Base-by-base conservation (phyloP, 1,140 invertebrate species). In the Wasmannia auropunctata region DNA sequence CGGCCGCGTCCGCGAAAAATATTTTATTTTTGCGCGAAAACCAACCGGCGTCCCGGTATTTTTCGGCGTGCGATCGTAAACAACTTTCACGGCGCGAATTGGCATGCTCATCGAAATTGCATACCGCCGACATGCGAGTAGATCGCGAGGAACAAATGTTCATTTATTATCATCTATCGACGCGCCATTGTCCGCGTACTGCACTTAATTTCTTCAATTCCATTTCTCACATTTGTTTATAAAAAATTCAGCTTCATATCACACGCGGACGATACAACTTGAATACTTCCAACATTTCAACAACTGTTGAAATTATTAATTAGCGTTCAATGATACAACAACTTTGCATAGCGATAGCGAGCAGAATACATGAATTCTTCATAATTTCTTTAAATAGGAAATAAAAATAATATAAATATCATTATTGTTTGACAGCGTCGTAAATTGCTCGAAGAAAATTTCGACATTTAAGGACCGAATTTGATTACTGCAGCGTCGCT, bases 31-130 rank as follows among this genome's bases (percentile, higher is more conserved):
- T 76, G 62, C 19, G 58, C 84, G 77, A 84, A 86, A 43, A 69
- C 25, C 40, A 7, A 56, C 62, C 43, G 34, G 22, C 76, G 28
- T 54, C 51, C 84, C 58, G 56, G 25, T 87, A 81, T 90, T 90
- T 90, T 85, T 88, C 62, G 54, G 22, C 46, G 22, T 37, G 56
- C 8, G 56, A 60, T 87, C 88, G 88, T 89, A 90, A 89, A 90
- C 88, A 90, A 90, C 85, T 89, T 90, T 87, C 86, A 51, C 37
- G 54, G 88, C 58, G 62, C 60, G 86, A 85, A 90, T 90, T 89
- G 89, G 69, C 67, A 49, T 74, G 75, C 62, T 90, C 88, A 85
- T 89, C 88, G 89, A 90, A 90, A 90, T 90, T 89, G 85, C 60
- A 51, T 58, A 67, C 54, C 75, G 31, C 10, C 74, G 86, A 89